These are phyloP conservation scores for Theretra japonica DNA, from an alignment of 2,888 invertebrate species.

Conservation along the genomic window DNA sequence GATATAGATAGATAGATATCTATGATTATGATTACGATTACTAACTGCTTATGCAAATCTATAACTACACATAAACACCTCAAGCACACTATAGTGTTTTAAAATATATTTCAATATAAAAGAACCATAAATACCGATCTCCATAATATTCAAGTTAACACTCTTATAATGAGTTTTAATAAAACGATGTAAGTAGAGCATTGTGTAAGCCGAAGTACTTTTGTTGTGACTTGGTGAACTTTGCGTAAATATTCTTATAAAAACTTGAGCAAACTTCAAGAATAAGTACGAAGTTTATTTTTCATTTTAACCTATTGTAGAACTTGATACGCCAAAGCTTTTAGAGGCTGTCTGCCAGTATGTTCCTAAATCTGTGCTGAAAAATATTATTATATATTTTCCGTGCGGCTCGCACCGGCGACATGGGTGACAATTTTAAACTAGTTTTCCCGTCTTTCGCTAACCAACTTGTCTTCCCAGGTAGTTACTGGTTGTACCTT, in stretches of 20 bases:
- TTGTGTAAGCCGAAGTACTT: constrained; percentile 33
- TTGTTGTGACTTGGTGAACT: constrained; percentile 46
- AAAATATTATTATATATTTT: constrained; percentile 34
- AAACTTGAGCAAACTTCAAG: constrained; percentile 46
- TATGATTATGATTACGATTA: too few relatives aligned
- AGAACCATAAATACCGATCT: too few relatives aligned
- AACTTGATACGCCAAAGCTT: constrained; percentile 38
- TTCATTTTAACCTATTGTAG: constrained; percentile 45
- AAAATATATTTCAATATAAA: too few relatives aligned
- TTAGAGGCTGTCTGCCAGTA: constrained; percentile 32
- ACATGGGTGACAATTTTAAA: neutral
- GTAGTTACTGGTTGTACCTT: neutral
- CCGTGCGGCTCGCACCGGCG: constrained; percentile 22
- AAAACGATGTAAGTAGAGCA: neutral
- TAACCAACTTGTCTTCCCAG: neutral
- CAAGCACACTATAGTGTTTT: too few relatives aligned
- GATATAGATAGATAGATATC: too few relatives aligned
- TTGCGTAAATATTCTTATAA: constrained; percentile 49
- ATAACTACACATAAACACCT: too few relatives aligned
- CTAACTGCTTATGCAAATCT: too few relatives aligned
- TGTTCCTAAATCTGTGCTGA: constrained; percentile 39
- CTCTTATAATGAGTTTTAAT: neutral
- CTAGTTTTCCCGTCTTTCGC: neutral
- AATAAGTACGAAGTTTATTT: constrained; percentile 48
- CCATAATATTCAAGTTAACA: neutral